These are phyloP conservation scores for Parambassis ranga DNA, from an alignment of 2,797 vertebrate species.

Conservation along the genomic window DNA sequence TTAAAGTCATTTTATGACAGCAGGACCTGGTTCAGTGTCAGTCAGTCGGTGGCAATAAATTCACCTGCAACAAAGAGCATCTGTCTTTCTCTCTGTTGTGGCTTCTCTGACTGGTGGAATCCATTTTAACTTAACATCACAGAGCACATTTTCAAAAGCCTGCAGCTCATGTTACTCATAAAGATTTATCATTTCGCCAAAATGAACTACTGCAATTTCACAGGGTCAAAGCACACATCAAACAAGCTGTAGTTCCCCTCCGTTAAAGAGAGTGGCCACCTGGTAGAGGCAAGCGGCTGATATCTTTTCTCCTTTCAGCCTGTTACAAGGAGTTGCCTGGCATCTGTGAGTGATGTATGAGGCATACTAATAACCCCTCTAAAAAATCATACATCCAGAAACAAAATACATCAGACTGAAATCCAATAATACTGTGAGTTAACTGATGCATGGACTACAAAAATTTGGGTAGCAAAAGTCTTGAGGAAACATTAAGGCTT, in stretches of 20 bases:
- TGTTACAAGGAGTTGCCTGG: conserved; percentile 22
- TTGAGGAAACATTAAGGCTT: neutral
- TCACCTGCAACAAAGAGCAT: neutral
- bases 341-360: conserved; percentile 34
- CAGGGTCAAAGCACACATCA: conserved; percentile 54
- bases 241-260: conserved; percentile 37
- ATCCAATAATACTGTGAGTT: neutral
- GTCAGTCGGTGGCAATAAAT: neutral
- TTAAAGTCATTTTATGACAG: neutral
- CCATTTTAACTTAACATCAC: conserved; percentile 51
- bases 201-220: conserved; percentile 51
- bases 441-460: neutral
- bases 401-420: conserved; percentile 17
- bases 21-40: neutral
- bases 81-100: conserved; percentile 7
- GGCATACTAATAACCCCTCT: conserved; percentile 19
- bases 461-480: neutral
- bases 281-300: conserved; percentile 23
- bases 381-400: conserved; percentile 3
- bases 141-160: conserved; percentile 48
- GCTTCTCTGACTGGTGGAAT: conserved; percentile 23
- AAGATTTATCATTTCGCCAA: conserved; percentile 53
- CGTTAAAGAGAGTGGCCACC: conserved; percentile 38
- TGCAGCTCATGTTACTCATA: conserved; percentile 54
- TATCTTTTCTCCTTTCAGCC: conserved; percentile 30